A percentile compares a stretch with the other conserved stretches of the same genome.
Evolutionary conservation across 1,140 invertebrate species (phyloP).

Genomic region (Drosophila triauraria): DNA sequence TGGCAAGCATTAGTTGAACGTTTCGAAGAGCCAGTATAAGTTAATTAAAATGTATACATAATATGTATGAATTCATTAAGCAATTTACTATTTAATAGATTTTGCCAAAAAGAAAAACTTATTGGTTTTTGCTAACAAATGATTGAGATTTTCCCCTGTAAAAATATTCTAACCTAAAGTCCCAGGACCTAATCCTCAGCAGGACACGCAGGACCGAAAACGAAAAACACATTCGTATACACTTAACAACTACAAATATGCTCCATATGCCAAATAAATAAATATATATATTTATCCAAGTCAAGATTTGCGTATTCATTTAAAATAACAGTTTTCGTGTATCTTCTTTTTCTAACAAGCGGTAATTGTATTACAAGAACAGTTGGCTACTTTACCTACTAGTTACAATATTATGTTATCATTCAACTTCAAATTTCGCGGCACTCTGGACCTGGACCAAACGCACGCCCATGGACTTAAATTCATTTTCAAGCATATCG

Average conservation of each 20-base stretch:
- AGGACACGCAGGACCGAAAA: constrained; percentile 27
- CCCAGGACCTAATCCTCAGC: background rate
- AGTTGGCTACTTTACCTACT: background rate
- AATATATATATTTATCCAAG: constrained; percentile 63
- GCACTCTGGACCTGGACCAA: too few relatives aligned
- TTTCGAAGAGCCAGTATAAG: constrained; percentile 31
- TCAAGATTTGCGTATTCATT: background rate
- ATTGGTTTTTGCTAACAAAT: constrained; percentile 47
- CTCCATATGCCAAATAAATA: constrained; percentile 72
- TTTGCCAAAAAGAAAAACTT: constrained; percentile 41
- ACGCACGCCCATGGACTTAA: too few relatives aligned
- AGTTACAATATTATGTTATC: background rate
- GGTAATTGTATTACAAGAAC: background rate
- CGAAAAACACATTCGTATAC: constrained; percentile 40
- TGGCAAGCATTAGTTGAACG: constrained; percentile 40
- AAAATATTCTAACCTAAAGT: constrained; percentile 10
- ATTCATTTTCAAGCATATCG: too few relatives aligned
- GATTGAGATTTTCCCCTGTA: constrained; percentile 13
- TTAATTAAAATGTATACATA: constrained; percentile 19
- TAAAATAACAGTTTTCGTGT: background rate
- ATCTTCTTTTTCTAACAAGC: background rate
- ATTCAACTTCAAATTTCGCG: background rate
- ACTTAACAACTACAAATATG: constrained; percentile 59
- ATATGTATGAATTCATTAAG: constrained; percentile 51
- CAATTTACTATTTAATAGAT: constrained; percentile 80